These are phyloP conservation scores for Drosophila paracracens DNA, from an alignment of 2,888 invertebrate genomes.

Conservation along the genomic window DNA sequence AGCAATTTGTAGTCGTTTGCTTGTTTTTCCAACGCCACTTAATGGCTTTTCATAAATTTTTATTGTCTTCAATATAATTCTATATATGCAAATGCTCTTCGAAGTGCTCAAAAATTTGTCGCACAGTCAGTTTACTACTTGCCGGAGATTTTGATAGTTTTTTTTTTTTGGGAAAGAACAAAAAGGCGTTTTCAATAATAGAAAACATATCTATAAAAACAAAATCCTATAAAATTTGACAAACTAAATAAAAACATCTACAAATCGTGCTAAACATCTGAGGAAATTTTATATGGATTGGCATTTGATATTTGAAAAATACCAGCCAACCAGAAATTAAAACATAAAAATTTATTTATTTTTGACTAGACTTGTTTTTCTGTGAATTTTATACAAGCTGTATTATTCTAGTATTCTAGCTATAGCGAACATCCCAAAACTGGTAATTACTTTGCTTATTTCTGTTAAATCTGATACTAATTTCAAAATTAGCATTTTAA, in stretches of 20 bases:
- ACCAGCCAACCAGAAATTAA: background rate
- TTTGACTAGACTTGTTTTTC: background rate
- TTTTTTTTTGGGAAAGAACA: background rate
- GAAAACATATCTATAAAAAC: background rate
- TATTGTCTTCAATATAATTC: constrained; percentile 75
- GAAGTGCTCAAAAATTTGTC: constrained; percentile 59
- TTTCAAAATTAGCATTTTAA: constrained; percentile 23
- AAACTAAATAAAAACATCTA: background rate
- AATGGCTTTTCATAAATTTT: constrained; percentile 80
- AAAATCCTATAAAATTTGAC: background rate
- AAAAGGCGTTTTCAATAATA: background rate
- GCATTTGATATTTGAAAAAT: background rate
- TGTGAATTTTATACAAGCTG: background rate
- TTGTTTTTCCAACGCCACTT: constrained; percentile 75
- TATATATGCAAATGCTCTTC: constrained; percentile 66
- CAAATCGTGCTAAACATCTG: background rate
- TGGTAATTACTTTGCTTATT: background rate
- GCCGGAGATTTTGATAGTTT: constrained; percentile 9
- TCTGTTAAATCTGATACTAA: constrained; percentile 24
- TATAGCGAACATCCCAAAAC: background rate
- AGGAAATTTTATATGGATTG: background rate
- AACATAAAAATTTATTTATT: background rate
- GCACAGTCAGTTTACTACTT: constrained; percentile 40
- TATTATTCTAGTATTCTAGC: background rate
- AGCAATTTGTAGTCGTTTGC: constrained; percentile 77